phyloP scores from a whole-genome alignment of 2,113 vertebrate genomes.

The Tamias sibiricus region DNA sequence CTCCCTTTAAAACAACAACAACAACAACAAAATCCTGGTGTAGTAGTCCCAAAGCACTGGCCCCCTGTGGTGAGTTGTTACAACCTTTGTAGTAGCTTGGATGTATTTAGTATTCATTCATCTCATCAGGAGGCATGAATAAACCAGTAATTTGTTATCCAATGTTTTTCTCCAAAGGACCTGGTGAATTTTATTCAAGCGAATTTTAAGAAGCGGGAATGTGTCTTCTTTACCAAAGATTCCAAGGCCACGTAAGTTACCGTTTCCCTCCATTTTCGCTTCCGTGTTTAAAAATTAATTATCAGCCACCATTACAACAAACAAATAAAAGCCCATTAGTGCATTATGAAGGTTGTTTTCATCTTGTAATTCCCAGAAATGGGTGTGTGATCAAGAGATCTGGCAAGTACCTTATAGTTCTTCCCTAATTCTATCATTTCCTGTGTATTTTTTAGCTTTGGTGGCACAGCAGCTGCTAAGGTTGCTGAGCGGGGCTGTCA shows the following conservation, averaged over 20 bases:
- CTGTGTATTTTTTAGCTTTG: neutral
- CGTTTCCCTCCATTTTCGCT: neutral
- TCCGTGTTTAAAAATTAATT: neutral
- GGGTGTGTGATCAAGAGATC: neutral
- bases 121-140: neutral
- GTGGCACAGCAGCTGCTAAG: neutral
- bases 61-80: neutral
- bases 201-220: slow-evolving; percentile 91
- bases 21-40: neutral
- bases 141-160: neutral
- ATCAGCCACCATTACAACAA: neutral
- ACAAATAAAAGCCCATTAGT: neutral
- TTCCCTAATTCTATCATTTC: neutral
- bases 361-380: slow-evolving; percentile 7
- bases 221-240: slow-evolving; percentile 89
- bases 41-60: neutral
- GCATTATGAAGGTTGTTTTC: neutral
- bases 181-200: slow-evolving; percentile 88
- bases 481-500: neutral
- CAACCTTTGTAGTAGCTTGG: neutral
- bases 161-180: slow-evolving; percentile 83
- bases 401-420: neutral
- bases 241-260: slow-evolving; percentile 87
- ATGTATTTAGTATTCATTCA: neutral
- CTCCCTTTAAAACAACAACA: neutral